Evolutionary conservation across 2,888 invertebrate species (phyloP).

Genomic region (Ennomos quercinarius): DNA sequence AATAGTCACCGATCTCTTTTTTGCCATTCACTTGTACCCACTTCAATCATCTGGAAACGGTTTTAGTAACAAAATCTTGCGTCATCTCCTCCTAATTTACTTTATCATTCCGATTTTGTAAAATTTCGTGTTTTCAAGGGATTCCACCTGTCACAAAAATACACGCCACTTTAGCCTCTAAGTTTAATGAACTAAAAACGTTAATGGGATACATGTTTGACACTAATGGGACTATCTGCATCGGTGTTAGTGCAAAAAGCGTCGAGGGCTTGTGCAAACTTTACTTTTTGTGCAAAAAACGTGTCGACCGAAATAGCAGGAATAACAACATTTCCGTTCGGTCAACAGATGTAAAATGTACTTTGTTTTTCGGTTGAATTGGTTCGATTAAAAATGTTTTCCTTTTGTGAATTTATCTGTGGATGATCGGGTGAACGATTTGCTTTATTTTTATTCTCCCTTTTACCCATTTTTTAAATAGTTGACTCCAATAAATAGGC

Average conservation of each 20-base stretch:
- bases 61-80: neutral
- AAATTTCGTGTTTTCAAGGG: constrained; percentile 24
- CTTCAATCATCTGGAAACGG: too few relatives aligned
- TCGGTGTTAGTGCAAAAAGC: constrained; percentile 51
- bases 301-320: constrained; percentile 50
- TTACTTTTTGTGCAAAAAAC: constrained; percentile 53
- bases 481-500: too few relatives aligned
- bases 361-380: constrained; percentile 23
- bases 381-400: constrained; percentile 17
- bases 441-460: constrained; percentile 11
- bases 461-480: too few relatives aligned
- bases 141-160: constrained; percentile 17
- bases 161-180: constrained; percentile 36
- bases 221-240: constrained; percentile 45
- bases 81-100: constrained; percentile 26
- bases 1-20: too few relatives aligned
- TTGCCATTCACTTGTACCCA: too few relatives aligned
- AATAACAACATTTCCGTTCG: constrained; percentile 48
- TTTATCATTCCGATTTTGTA: constrained; percentile 41
- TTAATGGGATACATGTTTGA: constrained; percentile 20
- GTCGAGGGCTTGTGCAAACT: constrained; percentile 50
- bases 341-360: constrained; percentile 42
- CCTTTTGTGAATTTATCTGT: constrained; percentile 10
- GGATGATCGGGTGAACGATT: neutral
- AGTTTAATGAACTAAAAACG: neutral